A percentile compares a stretch with the other conserved stretches of the same genome.
Conservation (phyloP, 2,888 invertebrate species). For the Troglohyphantes excavatus region DNA sequence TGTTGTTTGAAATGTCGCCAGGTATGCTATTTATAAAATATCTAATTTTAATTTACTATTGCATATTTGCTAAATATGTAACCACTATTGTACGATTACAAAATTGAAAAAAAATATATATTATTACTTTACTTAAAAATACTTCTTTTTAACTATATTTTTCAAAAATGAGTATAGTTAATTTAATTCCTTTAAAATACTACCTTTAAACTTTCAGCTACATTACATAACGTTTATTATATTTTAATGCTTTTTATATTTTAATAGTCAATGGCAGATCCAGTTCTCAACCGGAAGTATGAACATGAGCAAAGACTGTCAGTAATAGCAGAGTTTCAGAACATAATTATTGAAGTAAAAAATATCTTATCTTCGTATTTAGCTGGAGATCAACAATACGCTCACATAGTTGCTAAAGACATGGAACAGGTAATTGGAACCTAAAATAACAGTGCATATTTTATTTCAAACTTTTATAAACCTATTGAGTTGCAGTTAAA, state of each 20-base stretch:
- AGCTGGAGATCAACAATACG: constrained; percentile 87
- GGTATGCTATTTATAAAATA: too few relatives aligned
- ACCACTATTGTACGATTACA: too few relatives aligned
- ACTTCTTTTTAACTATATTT: background rate
- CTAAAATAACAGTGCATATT: too few relatives aligned
- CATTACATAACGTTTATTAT: too few relatives aligned
- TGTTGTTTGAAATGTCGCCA: too few relatives aligned
- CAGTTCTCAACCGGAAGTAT: constrained; percentile 91
- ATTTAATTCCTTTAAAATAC: background rate
- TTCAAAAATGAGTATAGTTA: background rate
- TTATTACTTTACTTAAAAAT: background rate
- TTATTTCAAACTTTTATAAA: too few relatives aligned
- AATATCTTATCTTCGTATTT: constrained; percentile 89
- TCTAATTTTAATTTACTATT: too few relatives aligned
- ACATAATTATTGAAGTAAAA: constrained; percentile 89
- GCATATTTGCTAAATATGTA: too few relatives aligned
- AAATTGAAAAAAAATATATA: background rate
- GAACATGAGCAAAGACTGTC: constrained; percentile 91
- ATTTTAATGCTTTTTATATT: constrained; percentile 2
- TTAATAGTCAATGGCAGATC: constrained; percentile 91
- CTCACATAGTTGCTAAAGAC: constrained; percentile 87
- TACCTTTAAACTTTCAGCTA: too few relatives aligned
- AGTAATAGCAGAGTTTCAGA: constrained; percentile 91
- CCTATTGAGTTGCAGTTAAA: background rate
- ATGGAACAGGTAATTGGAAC: constrained; percentile 89